These are phyloP conservation scores for Dicranocentrus wangi DNA, from an alignment of 2,888 invertebrate genomes.

Conservation along the genomic window DNA sequence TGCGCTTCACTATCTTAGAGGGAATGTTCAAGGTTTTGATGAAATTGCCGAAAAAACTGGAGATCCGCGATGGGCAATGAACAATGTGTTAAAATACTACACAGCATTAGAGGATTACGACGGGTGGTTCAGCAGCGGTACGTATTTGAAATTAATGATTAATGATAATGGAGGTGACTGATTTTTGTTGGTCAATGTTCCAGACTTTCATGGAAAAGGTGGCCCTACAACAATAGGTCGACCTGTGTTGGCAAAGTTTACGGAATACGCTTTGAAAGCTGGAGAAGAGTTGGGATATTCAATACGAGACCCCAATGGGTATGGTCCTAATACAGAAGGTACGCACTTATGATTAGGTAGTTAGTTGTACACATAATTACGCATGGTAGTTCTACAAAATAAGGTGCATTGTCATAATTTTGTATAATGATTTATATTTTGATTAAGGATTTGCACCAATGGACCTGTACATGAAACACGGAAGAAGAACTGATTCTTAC, in stretches of 20 bases:
- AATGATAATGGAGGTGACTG: no score
- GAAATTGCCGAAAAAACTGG: slow-evolving; percentile 42
- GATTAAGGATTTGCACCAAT: slow-evolving; percentile 50
- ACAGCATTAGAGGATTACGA: slow-evolving; percentile 58
- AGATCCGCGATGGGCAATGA: slow-evolving; percentile 51
- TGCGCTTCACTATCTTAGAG: slow-evolving; percentile 65
- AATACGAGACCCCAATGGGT: slow-evolving; percentile 48
- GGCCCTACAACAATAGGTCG: slow-evolving; percentile 47
- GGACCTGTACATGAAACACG: slow-evolving; percentile 52
- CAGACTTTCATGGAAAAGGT: slow-evolving; percentile 45
- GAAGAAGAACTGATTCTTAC: slow-evolving; percentile 48
- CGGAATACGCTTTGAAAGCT: slow-evolving; percentile 44
- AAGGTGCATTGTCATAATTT: no score
- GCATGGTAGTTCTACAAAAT: no score
- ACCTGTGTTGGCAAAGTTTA: slow-evolving; percentile 36
- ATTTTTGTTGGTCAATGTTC: no score
- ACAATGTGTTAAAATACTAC: slow-evolving; percentile 59
- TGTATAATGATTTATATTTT: background rate
- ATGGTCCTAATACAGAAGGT: slow-evolving; percentile 52
- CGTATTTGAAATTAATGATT: no score
- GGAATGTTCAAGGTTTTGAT: slow-evolving; percentile 64
- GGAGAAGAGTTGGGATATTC: slow-evolving; percentile 57
- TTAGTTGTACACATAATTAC: background rate
- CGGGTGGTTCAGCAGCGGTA: slow-evolving; percentile 60
- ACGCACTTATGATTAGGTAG: no score